Evolutionary conservation across 1,140 invertebrate genomes (phyloP).

Genomic region (Anagrus nilaparvatae): DNA sequence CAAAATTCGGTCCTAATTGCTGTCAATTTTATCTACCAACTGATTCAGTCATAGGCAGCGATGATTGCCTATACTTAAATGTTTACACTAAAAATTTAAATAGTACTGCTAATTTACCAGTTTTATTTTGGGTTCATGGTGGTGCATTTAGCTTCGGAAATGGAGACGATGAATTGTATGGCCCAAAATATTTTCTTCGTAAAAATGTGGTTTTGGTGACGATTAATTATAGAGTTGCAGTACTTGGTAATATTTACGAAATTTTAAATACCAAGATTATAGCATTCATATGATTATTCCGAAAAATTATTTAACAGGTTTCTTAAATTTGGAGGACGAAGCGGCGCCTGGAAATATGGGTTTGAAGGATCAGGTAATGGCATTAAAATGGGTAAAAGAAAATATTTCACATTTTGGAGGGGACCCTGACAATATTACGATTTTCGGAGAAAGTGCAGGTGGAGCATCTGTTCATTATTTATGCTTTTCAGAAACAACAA

Average conservation of each 20-base stretch:
- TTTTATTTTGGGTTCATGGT: constrained; percentile 61
- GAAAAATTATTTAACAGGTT: constrained; percentile 26
- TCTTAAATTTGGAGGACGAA: constrained; percentile 26
- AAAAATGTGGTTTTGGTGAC: constrained; percentile 47
- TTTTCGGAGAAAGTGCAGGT: constrained; percentile 41
- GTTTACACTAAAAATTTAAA: constrained; percentile 48
- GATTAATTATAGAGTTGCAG: constrained; percentile 51
- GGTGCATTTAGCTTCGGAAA: constrained; percentile 49
- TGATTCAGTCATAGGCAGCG: constrained; percentile 38
- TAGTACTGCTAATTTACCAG: constrained; percentile 36
- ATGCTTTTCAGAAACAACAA: constrained; percentile 33
- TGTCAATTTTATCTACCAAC: constrained; percentile 32
- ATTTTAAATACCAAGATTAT: too few relatives aligned
- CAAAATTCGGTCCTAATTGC: constrained; percentile 42
- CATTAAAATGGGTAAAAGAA: constrained; percentile 45
- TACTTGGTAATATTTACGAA: constrained; percentile 45
- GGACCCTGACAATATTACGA: constrained; percentile 40
- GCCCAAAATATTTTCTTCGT: constrained; percentile 41
- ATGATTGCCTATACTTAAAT: constrained; percentile 62
- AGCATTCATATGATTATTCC: too few relatives aligned
- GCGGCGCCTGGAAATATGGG: constrained; percentile 30
- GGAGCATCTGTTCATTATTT: constrained; percentile 30
- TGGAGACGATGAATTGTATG: constrained; percentile 31
- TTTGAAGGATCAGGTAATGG: constrained; percentile 32
- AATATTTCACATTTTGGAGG: constrained; percentile 45